Percentiles rank a stretch among this genome's conserved stretches.
These are phyloP conservation scores for Tetragnatha versicolor DNA, from an alignment of 1,140 invertebrate species.

Conservation along the genomic window DNA sequence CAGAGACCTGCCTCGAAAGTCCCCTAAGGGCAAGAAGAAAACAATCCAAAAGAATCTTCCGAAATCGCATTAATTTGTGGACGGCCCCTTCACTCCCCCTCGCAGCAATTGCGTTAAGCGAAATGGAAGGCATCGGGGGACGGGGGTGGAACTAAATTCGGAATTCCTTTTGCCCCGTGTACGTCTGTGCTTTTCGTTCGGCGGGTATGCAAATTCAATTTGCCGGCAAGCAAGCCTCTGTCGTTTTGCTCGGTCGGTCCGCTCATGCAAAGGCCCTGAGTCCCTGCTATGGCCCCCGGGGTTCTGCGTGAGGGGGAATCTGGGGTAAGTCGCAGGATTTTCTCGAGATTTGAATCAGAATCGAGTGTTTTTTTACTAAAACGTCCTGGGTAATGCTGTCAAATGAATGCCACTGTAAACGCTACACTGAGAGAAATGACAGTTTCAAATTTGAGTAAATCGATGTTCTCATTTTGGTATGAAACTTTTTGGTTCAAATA, in stretches of 20 bases:
- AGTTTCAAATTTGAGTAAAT: too few relatives aligned
- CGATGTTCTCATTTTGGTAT: too few relatives aligned
- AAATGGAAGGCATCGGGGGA: slow-evolving; percentile 40
- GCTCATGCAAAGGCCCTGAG: slow-evolving; percentile 3
- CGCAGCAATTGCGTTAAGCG: slow-evolving; percentile 52
- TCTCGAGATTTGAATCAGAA: too few relatives aligned
- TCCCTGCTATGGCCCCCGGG: neutral
- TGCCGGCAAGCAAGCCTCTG: slow-evolving; percentile 41
- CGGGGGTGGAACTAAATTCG: slow-evolving; percentile 32
- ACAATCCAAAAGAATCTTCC: neutral
- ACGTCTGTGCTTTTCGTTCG: slow-evolving; percentile 44
- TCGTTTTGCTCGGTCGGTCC: neutral
- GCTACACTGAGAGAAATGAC: too few relatives aligned
- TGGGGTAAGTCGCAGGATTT: neutral
- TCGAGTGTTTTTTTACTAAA: too few relatives aligned
- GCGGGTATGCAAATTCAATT: slow-evolving; percentile 54
- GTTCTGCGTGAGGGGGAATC: neutral
- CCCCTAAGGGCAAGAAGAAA: neutral
- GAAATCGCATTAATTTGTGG: slow-evolving; percentile 49
- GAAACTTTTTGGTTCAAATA: too few relatives aligned
- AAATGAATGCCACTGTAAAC: too few relatives aligned
- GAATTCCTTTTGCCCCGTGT: slow-evolving; percentile 49
- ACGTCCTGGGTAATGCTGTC: too few relatives aligned
- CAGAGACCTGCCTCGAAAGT: neutral
- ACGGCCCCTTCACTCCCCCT: slow-evolving; percentile 14